Evolutionary conservation across 2,113 vertebrate genomes (phyloP), one percentile per base, ranked within the genome.

Genomic region (Chloropsis hardwickii): DNA sequence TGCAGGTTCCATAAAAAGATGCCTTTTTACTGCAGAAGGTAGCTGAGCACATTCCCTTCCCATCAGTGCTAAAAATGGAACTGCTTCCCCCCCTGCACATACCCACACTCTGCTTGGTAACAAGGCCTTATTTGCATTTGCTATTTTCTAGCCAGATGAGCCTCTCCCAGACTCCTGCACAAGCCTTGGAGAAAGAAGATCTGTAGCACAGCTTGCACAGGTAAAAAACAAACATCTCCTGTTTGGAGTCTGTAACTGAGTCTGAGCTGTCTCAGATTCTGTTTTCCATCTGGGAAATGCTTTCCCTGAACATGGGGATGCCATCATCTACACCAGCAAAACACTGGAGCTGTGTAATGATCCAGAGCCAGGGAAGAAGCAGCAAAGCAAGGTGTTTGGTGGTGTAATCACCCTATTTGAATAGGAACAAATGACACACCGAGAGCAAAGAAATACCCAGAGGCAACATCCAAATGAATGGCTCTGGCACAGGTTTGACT

Each of bases 171-270:
- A 88, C 11, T 92, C 72, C 57, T 45, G 39, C 37, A 20, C 53
- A 10, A 86, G 80, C 15, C 27, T 91, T 31, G 92, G 93, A 86
- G 97, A 97, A 95, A 97, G 97, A 47, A 81, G 98, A 94, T 98
- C 98, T 37, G 72, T 99, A 78, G 88, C 87, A 54, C 94, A 88
- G 73, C 95, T 99, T 37, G 97, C 98, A 14, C 98, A 99, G 99
- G 99, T 99, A 98, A 31, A 51, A 62, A 33, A 22, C 16, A 17
- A 42, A 11, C 67, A 45, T 24, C 6, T 58, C 14, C 7, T 48
- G 11, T 31, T 86, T 21, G 28, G 50, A 24, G 45, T 27, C 62
- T 50, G 37, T 54, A 61, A 40, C 22, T 48, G 29, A 48, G 45
- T 44, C 51, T 64, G 58, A 67, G 31, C 27, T 18, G 5, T 45